Evolutionary conservation across 2,797 vertebrate species (phyloP), one percentile per base, ranked within the genome.

Genomic region (Argentina silus): DNA sequence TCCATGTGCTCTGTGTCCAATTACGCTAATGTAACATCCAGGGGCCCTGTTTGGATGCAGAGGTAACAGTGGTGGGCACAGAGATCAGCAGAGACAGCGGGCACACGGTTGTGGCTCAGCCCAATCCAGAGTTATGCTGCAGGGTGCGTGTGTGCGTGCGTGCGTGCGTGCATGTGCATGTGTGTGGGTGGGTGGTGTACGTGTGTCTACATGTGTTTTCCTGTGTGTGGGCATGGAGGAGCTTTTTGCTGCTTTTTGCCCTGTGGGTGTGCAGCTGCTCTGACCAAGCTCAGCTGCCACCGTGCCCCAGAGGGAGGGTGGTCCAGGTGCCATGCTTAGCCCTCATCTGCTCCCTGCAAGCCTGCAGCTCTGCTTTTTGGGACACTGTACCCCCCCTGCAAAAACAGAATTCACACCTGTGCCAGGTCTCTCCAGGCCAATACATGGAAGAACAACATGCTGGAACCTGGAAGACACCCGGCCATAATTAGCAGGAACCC

Each of bases 231-330:
- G 64, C n/a, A 48, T 50, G 47, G 11, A 21, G 27, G 53, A 50
- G 72, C 62, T 53, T 56, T 47, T 45, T 21, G 45, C 81, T 84
- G 75, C 73, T 87, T 87, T 91, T 87, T 88, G 87, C 89, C 92
- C 91, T 76, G 80, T 91, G 85, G 93, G 87, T 86, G 87, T 89
- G 86, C 93, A 95, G 90, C 93, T 93, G 92, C 90, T 91, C 79
- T 78, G 75, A 81, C 84, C 77, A 84, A 86, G 86, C 91, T 92
- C 93, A 89, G 91, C 89, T 91, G 92, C 87, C 84, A 84, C 75
- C 74, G 74, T 89, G 76, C 89, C 84, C 87, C 78, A 81, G 88
- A 88, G 88, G 88, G 72, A 79, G 73, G 75, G 61, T 81, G 83
- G 81, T 92, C 87, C 91, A 93, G 92, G 90, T 93, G 91, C 86